Conservation (phyloP, 2,888 invertebrate species). For the Dolichopus griseipennis region DNA sequence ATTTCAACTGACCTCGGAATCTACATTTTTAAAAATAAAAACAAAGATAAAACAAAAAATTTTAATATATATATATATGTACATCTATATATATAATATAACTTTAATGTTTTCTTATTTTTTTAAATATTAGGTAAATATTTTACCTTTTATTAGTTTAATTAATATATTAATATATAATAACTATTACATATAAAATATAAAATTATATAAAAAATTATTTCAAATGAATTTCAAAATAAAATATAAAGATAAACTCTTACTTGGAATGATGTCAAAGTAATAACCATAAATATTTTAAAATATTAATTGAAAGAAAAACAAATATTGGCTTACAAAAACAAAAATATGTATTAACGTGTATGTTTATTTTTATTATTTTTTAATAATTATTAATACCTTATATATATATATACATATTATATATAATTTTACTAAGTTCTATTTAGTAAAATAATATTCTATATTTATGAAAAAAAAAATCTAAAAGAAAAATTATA, state of each 20-base stretch:
- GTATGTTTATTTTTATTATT: neutral
- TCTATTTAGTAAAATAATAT: conserved; percentile 8
- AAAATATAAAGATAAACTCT: too few species aligned
- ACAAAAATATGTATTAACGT: neutral
- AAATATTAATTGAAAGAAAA: neutral
- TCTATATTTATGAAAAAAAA: conserved; percentile 6
- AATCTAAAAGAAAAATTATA: neutral
- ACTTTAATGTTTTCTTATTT: neutral
- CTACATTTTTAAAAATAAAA: too few species aligned
- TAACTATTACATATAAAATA: too few species aligned
- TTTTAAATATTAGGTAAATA: neutral
- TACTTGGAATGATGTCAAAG: too few species aligned
- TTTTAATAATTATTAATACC: neutral
- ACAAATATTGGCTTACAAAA: neutral
- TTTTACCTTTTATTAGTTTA: neutral
- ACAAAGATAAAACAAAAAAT: too few species aligned
- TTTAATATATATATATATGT: too few species aligned
- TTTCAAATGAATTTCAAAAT: too few species aligned
- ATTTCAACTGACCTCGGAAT: too few species aligned
- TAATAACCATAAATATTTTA: neutral
- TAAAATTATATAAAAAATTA: too few species aligned
- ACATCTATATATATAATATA: too few species aligned
- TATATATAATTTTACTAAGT: conserved; percentile 1
- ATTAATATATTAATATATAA: neutral
- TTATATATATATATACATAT: conserved; percentile 5